A percentile compares a stretch with the other conserved stretches of the same genome.
phyloP scores from a whole-genome alignment of 2,797 vertebrate species.

The Bovichtus diacanthus region DNA sequence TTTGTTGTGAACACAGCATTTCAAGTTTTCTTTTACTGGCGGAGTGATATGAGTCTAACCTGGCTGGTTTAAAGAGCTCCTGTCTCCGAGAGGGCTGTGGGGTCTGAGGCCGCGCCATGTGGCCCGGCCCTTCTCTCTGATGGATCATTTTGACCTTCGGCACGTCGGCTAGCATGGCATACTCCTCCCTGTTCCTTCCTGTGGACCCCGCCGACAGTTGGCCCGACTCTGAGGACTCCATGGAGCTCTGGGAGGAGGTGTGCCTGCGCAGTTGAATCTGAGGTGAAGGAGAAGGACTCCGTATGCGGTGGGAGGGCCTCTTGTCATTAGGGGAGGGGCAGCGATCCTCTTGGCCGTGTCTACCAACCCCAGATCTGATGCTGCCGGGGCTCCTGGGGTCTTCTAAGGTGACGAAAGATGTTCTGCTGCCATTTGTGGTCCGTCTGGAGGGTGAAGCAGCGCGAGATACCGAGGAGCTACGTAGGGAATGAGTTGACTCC shows the following conservation, averaged over 20 bases:
- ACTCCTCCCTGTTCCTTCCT: constrained; percentile 88
- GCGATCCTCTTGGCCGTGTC: constrained; percentile 40
- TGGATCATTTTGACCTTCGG: constrained; percentile 89
- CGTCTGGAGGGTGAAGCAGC: constrained; percentile 73
- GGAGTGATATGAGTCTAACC: constrained; percentile 62
- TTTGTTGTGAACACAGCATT: too few relatives aligned
- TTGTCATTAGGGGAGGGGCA: constrained; percentile 53
- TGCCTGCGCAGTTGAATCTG: constrained; percentile 61
- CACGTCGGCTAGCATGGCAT: constrained; percentile 89
- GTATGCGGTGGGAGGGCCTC: constrained; percentile 30
- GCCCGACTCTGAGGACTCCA: constrained; percentile 80
- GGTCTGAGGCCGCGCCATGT: constrained; percentile 69
- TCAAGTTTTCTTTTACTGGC: too few relatives aligned
- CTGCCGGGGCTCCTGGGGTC: constrained; percentile 49
- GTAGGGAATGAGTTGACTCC: constrained; percentile 73
- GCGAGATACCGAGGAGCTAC: constrained; percentile 73
- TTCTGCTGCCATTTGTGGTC: constrained; percentile 49
- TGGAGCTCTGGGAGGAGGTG: constrained; percentile 86
- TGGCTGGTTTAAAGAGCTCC: constrained; percentile 89
- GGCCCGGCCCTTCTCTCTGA: constrained; percentile 73
- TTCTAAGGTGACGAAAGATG: constrained; percentile 58
- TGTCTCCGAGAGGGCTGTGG: constrained; percentile 84
- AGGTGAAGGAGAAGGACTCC: constrained; percentile 71
- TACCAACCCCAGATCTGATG: constrained; percentile 55
- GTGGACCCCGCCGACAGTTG: constrained; percentile 76